phyloP scores from a whole-genome alignment of 2,888 invertebrate genomes.

The Acleris cristana region DNA sequence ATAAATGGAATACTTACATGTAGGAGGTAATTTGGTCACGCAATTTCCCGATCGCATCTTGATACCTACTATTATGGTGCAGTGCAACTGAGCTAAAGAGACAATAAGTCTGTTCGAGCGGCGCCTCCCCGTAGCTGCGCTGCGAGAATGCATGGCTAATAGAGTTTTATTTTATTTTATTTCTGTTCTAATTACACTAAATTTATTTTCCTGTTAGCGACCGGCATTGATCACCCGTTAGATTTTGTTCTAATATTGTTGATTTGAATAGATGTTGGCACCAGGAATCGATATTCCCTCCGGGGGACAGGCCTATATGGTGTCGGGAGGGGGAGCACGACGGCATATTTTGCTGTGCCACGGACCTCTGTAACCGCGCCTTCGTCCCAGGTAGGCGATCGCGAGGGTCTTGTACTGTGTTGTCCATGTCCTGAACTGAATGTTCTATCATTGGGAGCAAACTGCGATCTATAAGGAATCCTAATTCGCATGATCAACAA shows the following conservation, averaged over 20 bases:
- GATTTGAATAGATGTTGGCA: constrained; percentile 85
- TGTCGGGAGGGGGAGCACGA: constrained; percentile 78
- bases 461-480: constrained; percentile 17
- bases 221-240: constrained; percentile 79
- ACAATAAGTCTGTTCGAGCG: constrained; percentile 8
- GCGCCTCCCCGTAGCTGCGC: constrained; percentile 50
- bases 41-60: background rate
- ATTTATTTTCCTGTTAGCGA: constrained; percentile 68
- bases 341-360: constrained; percentile 85
- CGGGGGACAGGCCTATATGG: constrained; percentile 84
- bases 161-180: constrained; percentile 47
- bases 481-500: constrained; percentile 28
- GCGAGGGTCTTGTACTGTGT: constrained; percentile 74
- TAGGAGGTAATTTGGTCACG: too few species aligned
- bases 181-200: constrained; percentile 70
- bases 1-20: too few species aligned
- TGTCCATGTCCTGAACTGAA: constrained; percentile 59
- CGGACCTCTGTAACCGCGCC: constrained; percentile 88
- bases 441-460: constrained; percentile 33
- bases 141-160: constrained; percentile 74
- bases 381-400: constrained; percentile 70
- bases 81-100: background rate
- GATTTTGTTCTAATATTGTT: constrained; percentile 57
- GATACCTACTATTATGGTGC: background rate
- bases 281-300: constrained; percentile 83